A percentile compares a stretch with the other conserved stretches of the same genome.
Evolutionary conservation across 1,140 invertebrate species (phyloP).

Genomic region (Caenorhabditis brenneri): DNA sequence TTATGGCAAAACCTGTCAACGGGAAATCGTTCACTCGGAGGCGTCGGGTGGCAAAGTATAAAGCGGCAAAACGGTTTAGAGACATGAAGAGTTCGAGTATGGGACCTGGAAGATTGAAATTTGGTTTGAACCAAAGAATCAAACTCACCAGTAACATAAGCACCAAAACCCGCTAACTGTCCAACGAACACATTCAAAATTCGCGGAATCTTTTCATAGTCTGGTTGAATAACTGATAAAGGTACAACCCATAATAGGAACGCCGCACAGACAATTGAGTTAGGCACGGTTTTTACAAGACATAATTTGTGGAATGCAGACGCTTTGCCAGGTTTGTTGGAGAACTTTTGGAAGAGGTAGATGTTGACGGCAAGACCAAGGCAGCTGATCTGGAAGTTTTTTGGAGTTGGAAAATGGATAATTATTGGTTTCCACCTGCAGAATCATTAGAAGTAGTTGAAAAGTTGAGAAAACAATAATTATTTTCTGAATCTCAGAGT

Average conservation of each 20-base stretch:
- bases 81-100: constrained; percentile 20
- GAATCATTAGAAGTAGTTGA: neutral
- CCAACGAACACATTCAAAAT: constrained; percentile 18
- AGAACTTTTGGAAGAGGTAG: constrained; percentile 10
- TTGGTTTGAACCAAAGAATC: too few relatives aligned
- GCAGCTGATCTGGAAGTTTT: neutral
- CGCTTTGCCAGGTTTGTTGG: constrained; percentile 6
- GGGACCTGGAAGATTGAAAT: neutral
- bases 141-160: constrained; percentile 16
- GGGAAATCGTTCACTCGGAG: constrained; percentile 6
- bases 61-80: neutral
- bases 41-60: constrained; percentile 1
- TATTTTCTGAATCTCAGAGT: too few relatives aligned
- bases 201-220: constrained; percentile 7
- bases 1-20: neutral
- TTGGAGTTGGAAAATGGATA: neutral
- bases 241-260: constrained; percentile 16
- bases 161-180: neutral
- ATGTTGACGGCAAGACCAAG: neutral
- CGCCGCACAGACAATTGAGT: neutral
- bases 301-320: constrained; percentile 3
- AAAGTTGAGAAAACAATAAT: too few relatives aligned
- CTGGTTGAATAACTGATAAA: neutral
- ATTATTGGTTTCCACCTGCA: neutral
- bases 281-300: constrained; percentile 2